These are phyloP conservation scores for Diploscapter pachys DNA, from an alignment of 1,140 invertebrate genomes.

Conservation along the genomic window DNA sequence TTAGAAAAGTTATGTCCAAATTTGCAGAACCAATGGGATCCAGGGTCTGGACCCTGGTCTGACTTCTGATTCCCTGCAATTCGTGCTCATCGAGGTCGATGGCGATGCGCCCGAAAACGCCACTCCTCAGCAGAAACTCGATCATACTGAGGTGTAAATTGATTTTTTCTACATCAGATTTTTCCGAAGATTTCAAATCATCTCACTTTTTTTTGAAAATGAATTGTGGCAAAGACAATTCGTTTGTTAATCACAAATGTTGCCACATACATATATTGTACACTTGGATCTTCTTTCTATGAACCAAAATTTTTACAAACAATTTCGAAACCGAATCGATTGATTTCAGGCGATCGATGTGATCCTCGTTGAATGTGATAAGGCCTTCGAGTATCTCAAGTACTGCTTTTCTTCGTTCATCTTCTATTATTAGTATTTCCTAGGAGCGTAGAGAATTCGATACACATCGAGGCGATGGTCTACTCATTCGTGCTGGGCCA, in stretches of 20 bases:
- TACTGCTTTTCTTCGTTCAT: not conserved
- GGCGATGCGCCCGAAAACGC: conserved; percentile 38
- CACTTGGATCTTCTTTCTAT: too few species aligned
- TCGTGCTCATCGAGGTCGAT: conserved; percentile 41
- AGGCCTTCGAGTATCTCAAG: conserved; percentile 26
- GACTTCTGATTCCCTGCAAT: conserved; percentile 37
- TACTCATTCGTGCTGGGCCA: conserved; percentile 33
- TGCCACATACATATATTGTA: too few species aligned
- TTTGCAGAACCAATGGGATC: conserved; percentile 19
- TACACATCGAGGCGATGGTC: conserved; percentile 36
- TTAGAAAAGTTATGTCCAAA: too few species aligned
- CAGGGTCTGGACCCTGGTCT: conserved; percentile 40
- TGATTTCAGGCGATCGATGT: conserved; percentile 35
- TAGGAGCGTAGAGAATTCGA: conserved; percentile 12
- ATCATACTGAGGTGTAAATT: conserved; percentile 20
- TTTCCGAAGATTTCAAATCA: not conserved
- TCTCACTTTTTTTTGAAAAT: not conserved
- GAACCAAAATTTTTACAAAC: too few species aligned
- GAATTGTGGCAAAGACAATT: not conserved
- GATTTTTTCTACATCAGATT: not conserved
- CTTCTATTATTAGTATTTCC: not conserved
- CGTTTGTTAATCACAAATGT: too few species aligned
- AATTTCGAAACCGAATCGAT: too few species aligned
- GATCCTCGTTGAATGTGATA: conserved; percentile 36
- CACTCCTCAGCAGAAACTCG: conserved; percentile 36